Evolutionary conservation across 2,797 vertebrate species (phyloP).

Genomic region (Tarsius wallacei): DNA sequence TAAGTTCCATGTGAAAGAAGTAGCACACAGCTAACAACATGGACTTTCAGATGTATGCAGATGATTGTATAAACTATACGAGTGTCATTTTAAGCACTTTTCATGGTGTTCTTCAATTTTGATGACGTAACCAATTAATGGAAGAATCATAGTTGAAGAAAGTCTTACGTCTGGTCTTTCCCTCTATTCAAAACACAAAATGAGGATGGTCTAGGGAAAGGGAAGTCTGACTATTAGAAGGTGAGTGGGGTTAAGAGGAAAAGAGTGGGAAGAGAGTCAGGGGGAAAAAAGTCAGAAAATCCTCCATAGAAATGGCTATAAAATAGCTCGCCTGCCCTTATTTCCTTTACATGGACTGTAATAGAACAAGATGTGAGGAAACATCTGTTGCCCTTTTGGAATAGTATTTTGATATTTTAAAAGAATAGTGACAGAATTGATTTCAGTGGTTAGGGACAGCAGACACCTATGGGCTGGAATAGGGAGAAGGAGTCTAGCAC

Average conservation of each 20-base stretch:
- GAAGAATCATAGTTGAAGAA: slow-evolving; percentile 1
- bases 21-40: background rate
- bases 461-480: background rate
- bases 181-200: background rate
- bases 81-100: background rate
- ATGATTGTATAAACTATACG: background rate
- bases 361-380: slow-evolving; percentile 80
- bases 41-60: background rate
- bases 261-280: background rate
- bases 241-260: background rate
- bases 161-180: background rate
- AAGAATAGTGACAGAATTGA: slow-evolving; percentile 76
- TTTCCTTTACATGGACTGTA: slow-evolving; percentile 65
- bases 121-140: background rate
- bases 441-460: slow-evolving; percentile 39
- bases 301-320: background rate
- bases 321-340: slow-evolving; percentile 34
- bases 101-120: background rate
- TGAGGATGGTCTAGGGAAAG: background rate
- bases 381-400: slow-evolving; percentile 82
- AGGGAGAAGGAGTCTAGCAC: background rate
- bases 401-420: slow-evolving; percentile 82
- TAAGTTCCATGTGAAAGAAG: background rate
- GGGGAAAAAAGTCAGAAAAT: background rate
- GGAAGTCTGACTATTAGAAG: background rate